phyloP scores from a whole-genome alignment of 2,888 invertebrate species.

The Automeris io region DNA sequence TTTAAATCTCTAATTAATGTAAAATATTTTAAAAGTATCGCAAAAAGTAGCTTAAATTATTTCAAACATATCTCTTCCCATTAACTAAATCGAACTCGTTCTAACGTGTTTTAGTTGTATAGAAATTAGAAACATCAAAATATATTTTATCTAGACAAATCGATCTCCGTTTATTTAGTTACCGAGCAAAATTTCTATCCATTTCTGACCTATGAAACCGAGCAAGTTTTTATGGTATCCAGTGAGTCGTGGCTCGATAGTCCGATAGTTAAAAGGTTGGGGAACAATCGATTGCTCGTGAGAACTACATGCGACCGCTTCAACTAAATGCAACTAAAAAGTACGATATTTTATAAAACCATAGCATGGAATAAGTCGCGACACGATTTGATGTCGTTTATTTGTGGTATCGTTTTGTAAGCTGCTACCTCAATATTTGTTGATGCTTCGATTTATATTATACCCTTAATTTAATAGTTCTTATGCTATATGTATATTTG shows the following conservation, averaged over 20 bases:
- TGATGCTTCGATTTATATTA: background rate
- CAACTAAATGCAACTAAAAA: constrained; percentile 35
- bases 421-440: background rate
- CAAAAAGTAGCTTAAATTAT: too few relatives aligned
- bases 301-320: constrained; percentile 49
- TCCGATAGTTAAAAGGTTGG: constrained; percentile 61
- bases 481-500: too few relatives aligned
- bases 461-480: too few relatives aligned
- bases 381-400: constrained; percentile 31
- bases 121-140: too few relatives aligned
- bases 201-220: constrained; percentile 2
- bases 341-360: constrained; percentile 26
- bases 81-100: too few relatives aligned
- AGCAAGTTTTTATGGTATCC: constrained; percentile 43
- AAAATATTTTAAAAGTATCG: too few relatives aligned
- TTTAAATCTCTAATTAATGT: too few relatives aligned
- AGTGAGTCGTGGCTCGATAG: constrained; percentile 63
- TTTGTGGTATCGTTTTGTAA: constrained; percentile 6
- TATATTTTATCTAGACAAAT: background rate
- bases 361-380: constrained; percentile 26
- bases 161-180: background rate
- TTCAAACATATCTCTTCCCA: too few relatives aligned
- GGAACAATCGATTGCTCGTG: constrained; percentile 67
- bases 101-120: too few relatives aligned
- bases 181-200: constrained; percentile 13